Evolutionary conservation across 2,113 vertebrate species (phyloP).

Genomic region (Elachura formosa): DNA sequence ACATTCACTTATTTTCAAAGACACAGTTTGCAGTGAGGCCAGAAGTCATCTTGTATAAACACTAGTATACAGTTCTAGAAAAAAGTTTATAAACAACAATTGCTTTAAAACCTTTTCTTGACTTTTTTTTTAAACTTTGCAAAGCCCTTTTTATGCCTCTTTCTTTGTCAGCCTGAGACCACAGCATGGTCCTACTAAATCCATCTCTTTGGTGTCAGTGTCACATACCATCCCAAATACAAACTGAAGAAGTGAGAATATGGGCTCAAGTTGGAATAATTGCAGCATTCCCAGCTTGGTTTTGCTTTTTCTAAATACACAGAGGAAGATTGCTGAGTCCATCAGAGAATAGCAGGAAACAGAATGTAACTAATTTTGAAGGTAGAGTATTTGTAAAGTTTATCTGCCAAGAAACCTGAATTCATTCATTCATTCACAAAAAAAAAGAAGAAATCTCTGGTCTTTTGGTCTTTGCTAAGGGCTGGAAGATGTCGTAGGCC

Average conservation of each 20-base stretch:
- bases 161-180: neutral
- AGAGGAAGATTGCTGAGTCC: neutral
- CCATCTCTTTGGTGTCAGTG: neutral
- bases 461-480: neutral
- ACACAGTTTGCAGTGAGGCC: neutral
- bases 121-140: neutral
- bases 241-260: neutral
- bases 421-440: neutral
- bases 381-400: neutral
- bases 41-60: neutral
- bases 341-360: neutral
- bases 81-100: neutral
- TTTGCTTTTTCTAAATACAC: neutral
- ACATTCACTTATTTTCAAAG: neutral
- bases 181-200: neutral
- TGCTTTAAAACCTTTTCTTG: neutral
- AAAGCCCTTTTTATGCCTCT: neutral
- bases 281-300: neutral
- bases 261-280: neutral
- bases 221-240: neutral
- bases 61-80: neutral
- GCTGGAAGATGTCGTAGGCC: neutral
- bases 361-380: neutral
- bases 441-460: too few relatives aligned
- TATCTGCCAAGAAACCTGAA: neutral